A percentile compares a stretch with the other conserved stretches of the same genome.
These are phyloP conservation scores for Poeciliopsis gracilis DNA, from an alignment of 2,797 vertebrate genomes.

Conservation along the genomic window DNA sequence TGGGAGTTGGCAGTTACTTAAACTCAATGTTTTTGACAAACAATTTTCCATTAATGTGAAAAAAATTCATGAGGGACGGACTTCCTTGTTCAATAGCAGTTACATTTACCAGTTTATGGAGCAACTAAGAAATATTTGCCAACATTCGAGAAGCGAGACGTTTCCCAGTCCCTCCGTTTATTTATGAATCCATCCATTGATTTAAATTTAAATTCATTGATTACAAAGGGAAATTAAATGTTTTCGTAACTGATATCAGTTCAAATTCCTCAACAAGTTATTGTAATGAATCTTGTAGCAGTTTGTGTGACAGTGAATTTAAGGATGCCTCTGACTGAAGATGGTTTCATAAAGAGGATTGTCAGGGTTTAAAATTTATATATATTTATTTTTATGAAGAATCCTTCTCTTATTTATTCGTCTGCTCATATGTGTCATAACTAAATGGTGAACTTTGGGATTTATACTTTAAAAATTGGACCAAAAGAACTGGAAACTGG, in stretches of 20 bases:
- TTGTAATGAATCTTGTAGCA: no score
- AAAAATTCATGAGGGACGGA: background rate
- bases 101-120: background rate
- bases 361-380: no score
- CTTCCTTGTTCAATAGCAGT: background rate
- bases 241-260: no score
- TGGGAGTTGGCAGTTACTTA: background rate
- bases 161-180: background rate
- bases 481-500: background rate
- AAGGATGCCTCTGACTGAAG: no score
- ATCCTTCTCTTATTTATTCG: no score
- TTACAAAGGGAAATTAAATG: no score
- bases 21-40: background rate
- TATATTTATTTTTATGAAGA: no score
- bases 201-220: no score
- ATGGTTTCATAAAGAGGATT: no score
- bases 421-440: no score
- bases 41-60: background rate
- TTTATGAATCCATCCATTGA: background rate
- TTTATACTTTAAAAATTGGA: background rate
- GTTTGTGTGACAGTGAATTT: no score
- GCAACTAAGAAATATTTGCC: background rate
- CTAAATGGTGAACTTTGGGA: background rate
- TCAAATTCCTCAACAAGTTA: no score
- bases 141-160: background rate